Evolutionary conservation across 2,888 invertebrate species (phyloP).

Genomic region (Thereva nobilitata): DNA sequence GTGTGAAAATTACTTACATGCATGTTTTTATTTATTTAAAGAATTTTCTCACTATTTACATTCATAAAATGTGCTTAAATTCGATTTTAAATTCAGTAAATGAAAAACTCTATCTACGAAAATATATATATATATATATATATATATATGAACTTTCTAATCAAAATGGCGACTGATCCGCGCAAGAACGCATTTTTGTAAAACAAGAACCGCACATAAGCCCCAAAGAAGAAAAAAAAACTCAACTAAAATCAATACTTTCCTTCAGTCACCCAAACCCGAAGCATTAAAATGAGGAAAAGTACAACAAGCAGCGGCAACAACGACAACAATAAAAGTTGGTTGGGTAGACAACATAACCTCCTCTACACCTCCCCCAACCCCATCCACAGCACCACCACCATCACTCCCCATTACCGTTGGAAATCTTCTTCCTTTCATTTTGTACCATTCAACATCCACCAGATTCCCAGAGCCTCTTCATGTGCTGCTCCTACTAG

Average conservation of each 20-base stretch:
- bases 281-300: constrained; percentile 21
- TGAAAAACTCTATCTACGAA: too few species aligned
- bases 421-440: too few species aligned
- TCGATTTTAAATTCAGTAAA: too few species aligned
- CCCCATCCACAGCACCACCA: too few species aligned
- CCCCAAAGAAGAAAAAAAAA: not conserved
- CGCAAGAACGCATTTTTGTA: not conserved
- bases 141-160: too few species aligned
- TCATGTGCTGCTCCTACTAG: not conserved
- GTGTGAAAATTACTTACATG: too few species aligned
- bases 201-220: not conserved
- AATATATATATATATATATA: too few species aligned
- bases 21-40: too few species aligned
- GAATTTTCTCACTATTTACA: too few species aligned
- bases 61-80: too few species aligned
- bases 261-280: constrained; percentile 12
- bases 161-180: too few species aligned
- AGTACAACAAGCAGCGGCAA: constrained; percentile 1
- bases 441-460: not conserved
- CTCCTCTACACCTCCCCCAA: not conserved
- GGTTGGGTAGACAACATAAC: constrained; percentile 10
- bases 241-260: constrained; percentile 16
- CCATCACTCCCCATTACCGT: too few species aligned
- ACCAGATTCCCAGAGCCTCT: constrained; percentile 15
- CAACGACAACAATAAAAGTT: constrained; percentile 11